Evolutionary conservation across 2,113 vertebrate species (phyloP).

Genomic region (Chaetops frenatus): DNA sequence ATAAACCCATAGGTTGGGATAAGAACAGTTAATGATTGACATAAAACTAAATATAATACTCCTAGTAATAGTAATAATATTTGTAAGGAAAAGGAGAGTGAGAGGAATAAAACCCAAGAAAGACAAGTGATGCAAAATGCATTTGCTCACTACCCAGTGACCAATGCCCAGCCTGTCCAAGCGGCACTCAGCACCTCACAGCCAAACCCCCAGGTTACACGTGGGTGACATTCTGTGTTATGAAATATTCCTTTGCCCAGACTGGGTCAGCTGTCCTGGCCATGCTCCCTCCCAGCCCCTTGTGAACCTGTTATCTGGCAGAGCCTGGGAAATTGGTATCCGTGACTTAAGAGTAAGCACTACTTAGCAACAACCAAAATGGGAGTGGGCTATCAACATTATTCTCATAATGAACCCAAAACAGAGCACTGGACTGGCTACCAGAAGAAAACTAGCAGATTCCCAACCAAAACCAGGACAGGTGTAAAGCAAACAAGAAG

Average conservation of each 20-base stretch:
- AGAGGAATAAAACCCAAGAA: background rate
- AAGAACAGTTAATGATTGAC: background rate
- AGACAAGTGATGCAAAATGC: background rate
- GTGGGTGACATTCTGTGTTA: no score
- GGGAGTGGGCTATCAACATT: background rate
- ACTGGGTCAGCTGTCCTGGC: background rate
- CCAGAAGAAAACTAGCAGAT: background rate
- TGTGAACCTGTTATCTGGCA: background rate
- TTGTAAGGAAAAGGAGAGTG: background rate
- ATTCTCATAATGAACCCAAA: background rate
- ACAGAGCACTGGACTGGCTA: background rate
- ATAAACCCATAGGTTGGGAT: background rate
- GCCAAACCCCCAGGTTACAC: background rate
- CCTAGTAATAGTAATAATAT: background rate
- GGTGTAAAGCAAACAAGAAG: background rate
- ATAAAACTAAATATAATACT: background rate
- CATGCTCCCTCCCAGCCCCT: background rate
- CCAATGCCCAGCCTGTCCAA: background rate
- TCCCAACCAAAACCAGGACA: background rate
- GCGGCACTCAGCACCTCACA: fast-evolving
- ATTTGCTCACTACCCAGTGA: background rate
- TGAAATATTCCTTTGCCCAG: background rate
- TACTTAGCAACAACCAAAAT: background rate
- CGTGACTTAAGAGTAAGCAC: background rate
- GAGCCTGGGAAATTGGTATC: background rate